phyloP scores from a whole-genome alignment of 2,888 invertebrate genomes.

The Choreutis nemorana region DNA sequence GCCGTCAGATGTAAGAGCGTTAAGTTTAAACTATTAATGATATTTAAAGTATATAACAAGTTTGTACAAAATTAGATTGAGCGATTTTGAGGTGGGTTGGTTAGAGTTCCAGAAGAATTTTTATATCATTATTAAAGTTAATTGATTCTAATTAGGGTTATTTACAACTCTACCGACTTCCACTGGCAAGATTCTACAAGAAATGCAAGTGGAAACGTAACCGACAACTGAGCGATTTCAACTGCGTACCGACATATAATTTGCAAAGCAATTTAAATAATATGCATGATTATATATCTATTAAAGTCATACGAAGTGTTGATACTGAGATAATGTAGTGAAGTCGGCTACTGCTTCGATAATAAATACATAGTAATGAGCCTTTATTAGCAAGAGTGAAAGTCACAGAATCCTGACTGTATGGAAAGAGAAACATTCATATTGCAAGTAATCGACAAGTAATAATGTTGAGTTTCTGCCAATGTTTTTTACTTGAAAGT shows the following conservation, averaged over 20 bases:
- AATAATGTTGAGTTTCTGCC: neutral
- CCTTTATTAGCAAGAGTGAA: too few species aligned
- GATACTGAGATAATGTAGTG: constrained; percentile 57
- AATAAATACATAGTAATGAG: neutral
- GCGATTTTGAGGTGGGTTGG: too few species aligned
- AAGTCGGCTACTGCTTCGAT: constrained; percentile 25
- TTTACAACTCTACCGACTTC: constrained; percentile 12
- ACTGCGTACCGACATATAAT: constrained; percentile 54
- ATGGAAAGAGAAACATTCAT: neutral
- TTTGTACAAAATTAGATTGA: too few species aligned
- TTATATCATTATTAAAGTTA: too few species aligned
- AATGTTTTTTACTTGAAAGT: too few species aligned
- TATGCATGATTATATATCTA: constrained; percentile 62
- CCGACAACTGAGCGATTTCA: constrained; percentile 51
- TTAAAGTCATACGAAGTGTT: constrained; percentile 56
- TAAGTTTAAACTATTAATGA: too few species aligned
- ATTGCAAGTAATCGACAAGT: neutral
- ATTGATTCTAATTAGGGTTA: constrained; percentile 14
- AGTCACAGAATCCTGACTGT: neutral
- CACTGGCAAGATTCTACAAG: constrained; percentile 14
- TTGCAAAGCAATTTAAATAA: constrained; percentile 65
- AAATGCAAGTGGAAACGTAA: constrained; percentile 51
- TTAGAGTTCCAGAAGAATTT: too few species aligned
- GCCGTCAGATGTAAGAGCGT: too few species aligned
- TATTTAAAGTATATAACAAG: too few species aligned